Conservation (phyloP, 2,797 vertebrate species). For the Nasua narica region DNA sequence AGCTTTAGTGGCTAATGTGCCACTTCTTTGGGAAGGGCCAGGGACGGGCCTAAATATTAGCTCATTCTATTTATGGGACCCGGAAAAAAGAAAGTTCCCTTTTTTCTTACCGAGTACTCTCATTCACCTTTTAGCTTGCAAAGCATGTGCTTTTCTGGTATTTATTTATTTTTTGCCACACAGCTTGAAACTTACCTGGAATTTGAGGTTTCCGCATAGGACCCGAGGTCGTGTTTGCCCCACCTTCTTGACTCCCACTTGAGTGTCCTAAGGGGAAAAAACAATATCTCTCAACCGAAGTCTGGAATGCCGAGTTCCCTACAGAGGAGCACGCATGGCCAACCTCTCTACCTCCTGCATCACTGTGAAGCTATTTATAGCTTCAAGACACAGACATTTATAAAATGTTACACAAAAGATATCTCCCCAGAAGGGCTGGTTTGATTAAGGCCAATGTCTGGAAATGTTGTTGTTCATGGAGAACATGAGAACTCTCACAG, state of each 20-base stretch:
- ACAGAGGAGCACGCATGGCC: not conserved
- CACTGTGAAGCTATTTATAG: not conserved
- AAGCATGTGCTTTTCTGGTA: not conserved
- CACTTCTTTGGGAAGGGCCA: not conserved
- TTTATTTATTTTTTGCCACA: not conserved
- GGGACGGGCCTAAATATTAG: not conserved
- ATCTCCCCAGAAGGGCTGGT: not conserved
- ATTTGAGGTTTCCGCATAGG: slow-evolving; percentile 60
- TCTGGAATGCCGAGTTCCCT: not conserved
- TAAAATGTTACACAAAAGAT: not conserved
- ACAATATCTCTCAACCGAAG: not conserved
- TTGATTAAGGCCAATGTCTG: not conserved
- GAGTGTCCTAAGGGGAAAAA: slow-evolving; percentile 48
- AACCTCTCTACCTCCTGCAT: not conserved
- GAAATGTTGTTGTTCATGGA: not conserved
- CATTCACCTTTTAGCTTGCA: not conserved
- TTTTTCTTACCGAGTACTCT: not conserved
- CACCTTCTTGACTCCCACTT: slow-evolving; percentile 12
- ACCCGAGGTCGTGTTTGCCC: slow-evolving; percentile 2
- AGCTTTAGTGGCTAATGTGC: not conserved
- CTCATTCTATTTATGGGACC: not conserved
- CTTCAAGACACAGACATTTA: not conserved
- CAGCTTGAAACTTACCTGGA: slow-evolving; percentile 63
- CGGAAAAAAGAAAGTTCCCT: not conserved
- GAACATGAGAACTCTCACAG: not conserved